phyloP scores from a whole-genome alignment of 1,140 invertebrate genomes.

The Microvelia longipes region DNA sequence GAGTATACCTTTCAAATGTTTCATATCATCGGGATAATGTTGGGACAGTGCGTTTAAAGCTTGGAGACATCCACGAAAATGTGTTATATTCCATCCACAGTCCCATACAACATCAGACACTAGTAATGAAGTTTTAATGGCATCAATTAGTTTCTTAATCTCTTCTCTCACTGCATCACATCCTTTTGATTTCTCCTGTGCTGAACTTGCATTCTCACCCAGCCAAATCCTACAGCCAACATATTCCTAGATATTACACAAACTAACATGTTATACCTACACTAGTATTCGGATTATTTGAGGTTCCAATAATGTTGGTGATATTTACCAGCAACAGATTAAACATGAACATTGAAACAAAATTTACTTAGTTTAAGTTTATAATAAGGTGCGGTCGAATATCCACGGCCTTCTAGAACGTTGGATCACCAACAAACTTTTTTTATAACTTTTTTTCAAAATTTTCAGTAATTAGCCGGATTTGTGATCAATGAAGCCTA shows the following conservation, averaged over 20 bases:
- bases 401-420: no score
- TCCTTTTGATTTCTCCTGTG: constrained; percentile 38
- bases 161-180: constrained; percentile 47
- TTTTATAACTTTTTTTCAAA: no score
- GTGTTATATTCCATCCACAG: constrained; percentile 74
- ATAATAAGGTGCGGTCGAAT: no score
- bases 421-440: no score
- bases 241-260: not conserved
- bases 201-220: constrained; percentile 42
- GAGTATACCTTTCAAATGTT: constrained; percentile 39
- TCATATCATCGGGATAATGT: constrained; percentile 52
- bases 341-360: no score
- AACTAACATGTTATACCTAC: no score
- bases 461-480: no score
- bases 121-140: constrained; percentile 37
- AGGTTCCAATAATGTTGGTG: no score
- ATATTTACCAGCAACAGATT: no score
- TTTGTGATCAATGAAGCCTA: no score
- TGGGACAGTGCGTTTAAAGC: constrained; percentile 52
- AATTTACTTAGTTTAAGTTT: no score
- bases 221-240: constrained; percentile 41
- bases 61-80: constrained; percentile 67
- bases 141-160: constrained; percentile 41
- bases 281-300: no score
- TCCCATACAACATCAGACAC: constrained; percentile 52